A percentile compares a stretch with the other conserved stretches of the same genome.
Evolutionary conservation across 2,888 invertebrate species (phyloP).

Genomic region (Cylindroiulus punctatus): DNA sequence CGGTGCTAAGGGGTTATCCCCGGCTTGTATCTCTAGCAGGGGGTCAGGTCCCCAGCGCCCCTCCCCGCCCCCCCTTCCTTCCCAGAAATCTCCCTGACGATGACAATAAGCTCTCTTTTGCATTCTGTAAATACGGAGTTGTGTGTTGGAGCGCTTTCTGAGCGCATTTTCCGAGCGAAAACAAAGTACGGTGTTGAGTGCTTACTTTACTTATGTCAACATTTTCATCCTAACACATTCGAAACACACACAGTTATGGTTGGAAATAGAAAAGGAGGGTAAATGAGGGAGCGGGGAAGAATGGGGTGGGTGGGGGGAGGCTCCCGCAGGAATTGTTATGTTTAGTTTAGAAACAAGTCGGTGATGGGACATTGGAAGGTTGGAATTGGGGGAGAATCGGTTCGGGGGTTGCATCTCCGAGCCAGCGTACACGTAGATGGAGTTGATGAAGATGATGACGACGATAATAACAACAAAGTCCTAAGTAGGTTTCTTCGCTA

Average conservation of each 20-base stretch:
- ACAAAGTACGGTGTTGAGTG: constrained; percentile 56
- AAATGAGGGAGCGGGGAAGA: constrained; percentile 29
- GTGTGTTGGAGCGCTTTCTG: constrained; percentile 42
- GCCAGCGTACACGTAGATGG: constrained; percentile 6
- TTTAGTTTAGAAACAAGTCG: constrained; percentile 42
- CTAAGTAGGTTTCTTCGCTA: constrained; percentile 21
- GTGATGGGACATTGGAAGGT: constrained; percentile 47
- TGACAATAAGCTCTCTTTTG: constrained; percentile 42
- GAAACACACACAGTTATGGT: constrained; percentile 53
- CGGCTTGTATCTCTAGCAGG: background rate
- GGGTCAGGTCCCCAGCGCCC: background rate
- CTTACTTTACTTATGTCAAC: constrained; percentile 57
- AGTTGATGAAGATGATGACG: constrained; percentile 50
- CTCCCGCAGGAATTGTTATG: constrained; percentile 46
- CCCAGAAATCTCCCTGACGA: background rate
- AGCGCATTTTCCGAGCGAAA: constrained; percentile 51
- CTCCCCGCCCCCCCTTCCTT: background rate
- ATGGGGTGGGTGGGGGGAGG: constrained; percentile 11
- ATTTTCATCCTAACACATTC: constrained; percentile 54
- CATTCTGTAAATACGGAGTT: constrained; percentile 42
- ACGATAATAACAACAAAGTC: constrained; percentile 50
- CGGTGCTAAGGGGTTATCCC: constrained; percentile 34
- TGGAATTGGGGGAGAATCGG: constrained; percentile 6
- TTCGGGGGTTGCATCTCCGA: background rate
- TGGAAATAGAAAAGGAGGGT: constrained; percentile 45